Base-by-base conservation (phyloP, 2,888 invertebrate species). In the Volucella zonaria region DNA sequence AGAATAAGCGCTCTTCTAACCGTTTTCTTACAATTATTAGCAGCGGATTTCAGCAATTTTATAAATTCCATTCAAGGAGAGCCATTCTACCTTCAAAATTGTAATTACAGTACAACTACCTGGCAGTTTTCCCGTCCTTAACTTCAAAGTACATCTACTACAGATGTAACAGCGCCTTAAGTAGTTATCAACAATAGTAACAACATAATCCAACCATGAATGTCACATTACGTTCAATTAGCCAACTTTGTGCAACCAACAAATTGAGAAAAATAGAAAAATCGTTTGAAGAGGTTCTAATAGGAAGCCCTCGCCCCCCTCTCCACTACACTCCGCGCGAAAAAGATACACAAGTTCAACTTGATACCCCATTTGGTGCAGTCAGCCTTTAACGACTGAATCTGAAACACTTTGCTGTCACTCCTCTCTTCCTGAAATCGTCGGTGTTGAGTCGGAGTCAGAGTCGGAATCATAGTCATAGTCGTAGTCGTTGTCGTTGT, bases 251-350 rank as follows among this genome's bases (percentile, higher is more conserved):
- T 59, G 59, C 67, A 58, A 12, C 43, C 9, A 18, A 51, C 45
- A 76, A 66, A 67, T 52, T 67, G 67, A 45, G 38, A 40, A 61
- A 61, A 68, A 68, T 61, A 51, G 59, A 31, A 51, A 76, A 76
- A 61, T 76, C 68, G 67, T 40, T 52, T 59, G 59, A 59, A 67
- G 67, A 59, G 76, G 67, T 76, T 68, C 67, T 67, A 67, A 51
- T 59, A 23, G 59, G 51, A 51, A 14, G 2, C 23, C 23, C 6
- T 18, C 12, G 18, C 10, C 15, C 10, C 42, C 42, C 40, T 1
- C 9, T 23, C 18, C 6, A 18, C 31, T n/a, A n/a, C n/a, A n/a
- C n/a, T n/a, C n/a, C n/a, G n/a, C 11, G 70, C 49, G 71, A 49
- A 59, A 51, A 51, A 45, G 15, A 54, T 67, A 49, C 42, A 14